phyloP scores from a whole-genome alignment of 2,888 invertebrate genomes.

The Pollenia angustigena region DNA sequence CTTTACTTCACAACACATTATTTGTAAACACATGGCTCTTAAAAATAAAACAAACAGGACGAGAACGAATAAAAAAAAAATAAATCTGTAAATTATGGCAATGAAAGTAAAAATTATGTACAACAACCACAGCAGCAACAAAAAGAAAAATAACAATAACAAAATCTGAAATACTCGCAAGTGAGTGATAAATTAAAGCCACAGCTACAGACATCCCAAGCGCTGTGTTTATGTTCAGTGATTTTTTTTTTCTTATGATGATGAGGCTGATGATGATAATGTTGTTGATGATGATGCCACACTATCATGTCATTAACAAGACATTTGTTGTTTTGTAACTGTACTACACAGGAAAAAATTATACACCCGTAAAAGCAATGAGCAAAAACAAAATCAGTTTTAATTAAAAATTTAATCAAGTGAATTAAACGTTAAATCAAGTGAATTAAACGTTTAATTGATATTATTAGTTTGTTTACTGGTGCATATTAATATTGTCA shows the following conservation, averaged over 20 bases:
- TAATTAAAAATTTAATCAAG: no score
- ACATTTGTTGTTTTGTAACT: constrained; percentile 27
- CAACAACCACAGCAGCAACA: constrained; percentile 44
- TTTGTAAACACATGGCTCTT: constrained; percentile 50
- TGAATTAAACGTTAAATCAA: no score
- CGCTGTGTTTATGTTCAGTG: constrained; percentile 39
- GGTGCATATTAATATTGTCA: no score
- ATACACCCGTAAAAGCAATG: no score
- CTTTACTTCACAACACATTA: constrained; percentile 17
- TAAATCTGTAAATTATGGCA: constrained; percentile 57
- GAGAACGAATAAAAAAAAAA: constrained; percentile 13
- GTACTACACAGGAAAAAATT: neutral
- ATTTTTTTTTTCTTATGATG: constrained; percentile 3
- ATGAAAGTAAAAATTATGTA: constrained; percentile 56
- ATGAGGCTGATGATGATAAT: no score
- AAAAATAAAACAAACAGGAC: constrained; percentile 1
- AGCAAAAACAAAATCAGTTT: no score
- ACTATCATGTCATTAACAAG: constrained; percentile 40
- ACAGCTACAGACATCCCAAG: constrained; percentile 50
- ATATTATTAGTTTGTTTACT: no score
- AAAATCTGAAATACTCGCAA: constrained; percentile 58
- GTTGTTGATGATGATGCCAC: constrained; percentile 6
- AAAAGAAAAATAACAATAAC: constrained; percentile 9
- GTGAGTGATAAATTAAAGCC: constrained; percentile 66
- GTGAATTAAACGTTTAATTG: no score